A percentile compares a stretch with the other conserved stretches of the same genome.
These are phyloP conservation scores for Hoplodrina ambigua DNA, from an alignment of 2,888 invertebrate genomes.

Conservation along the genomic window DNA sequence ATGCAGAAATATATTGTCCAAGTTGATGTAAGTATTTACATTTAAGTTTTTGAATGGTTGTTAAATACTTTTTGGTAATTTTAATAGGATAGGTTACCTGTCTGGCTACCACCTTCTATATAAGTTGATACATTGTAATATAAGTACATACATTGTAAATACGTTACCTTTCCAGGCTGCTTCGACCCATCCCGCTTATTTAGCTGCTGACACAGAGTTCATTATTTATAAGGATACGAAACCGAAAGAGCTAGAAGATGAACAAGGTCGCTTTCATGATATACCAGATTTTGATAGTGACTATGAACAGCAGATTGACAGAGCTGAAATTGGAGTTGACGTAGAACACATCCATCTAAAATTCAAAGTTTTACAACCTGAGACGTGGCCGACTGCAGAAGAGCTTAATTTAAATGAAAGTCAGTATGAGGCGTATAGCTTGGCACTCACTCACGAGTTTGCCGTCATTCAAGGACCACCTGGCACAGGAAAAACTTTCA, in stretches of 20 bases:
- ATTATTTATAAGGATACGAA: slow-evolving; percentile 29
- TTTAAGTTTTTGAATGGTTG: not conserved
- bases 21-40: slow-evolving; percentile 81
- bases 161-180: slow-evolving; percentile 66
- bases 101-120: not conserved
- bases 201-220: slow-evolving; percentile 60
- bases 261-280: not conserved
- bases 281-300: not conserved
- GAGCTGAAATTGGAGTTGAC: not conserved
- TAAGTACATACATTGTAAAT: not conserved
- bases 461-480: slow-evolving; percentile 96
- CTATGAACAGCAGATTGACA: not conserved
- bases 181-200: slow-evolving; percentile 72
- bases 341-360: slow-evolving; percentile 1
- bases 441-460: slow-evolving; percentile 93
- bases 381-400: slow-evolving; percentile 85
- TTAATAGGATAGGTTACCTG: not conserved
- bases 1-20: slow-evolving; percentile 93
- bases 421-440: slow-evolving; percentile 92
- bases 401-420: slow-evolving; percentile 91
- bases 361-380: slow-evolving; percentile 72
- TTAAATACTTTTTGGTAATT: not conserved
- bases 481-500: slow-evolving; percentile 96
- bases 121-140: no score
- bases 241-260: slow-evolving; percentile 6